Conservation (phyloP, 2,888 invertebrate species). For the Hypomecis atomaria region DNA sequence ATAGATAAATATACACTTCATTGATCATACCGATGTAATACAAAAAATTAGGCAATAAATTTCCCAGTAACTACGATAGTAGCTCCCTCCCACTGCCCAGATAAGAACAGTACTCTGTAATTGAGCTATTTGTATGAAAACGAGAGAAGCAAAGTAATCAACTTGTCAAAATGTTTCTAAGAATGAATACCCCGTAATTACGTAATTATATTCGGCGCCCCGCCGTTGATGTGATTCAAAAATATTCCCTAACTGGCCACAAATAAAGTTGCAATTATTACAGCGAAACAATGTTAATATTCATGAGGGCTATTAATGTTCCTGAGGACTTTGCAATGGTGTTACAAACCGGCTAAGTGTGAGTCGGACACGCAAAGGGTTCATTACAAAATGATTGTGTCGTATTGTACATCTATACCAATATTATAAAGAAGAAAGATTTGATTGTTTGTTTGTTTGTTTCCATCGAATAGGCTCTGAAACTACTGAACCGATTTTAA, state of each 20-base stretch:
- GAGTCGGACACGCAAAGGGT: too few relatives aligned
- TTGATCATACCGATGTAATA: too few relatives aligned
- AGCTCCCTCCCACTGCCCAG: not conserved
- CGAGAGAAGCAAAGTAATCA: not conserved
- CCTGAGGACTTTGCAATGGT: not conserved
- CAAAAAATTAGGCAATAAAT: not conserved
- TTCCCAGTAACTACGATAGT: not conserved
- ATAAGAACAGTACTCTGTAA: not conserved
- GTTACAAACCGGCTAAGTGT: too few relatives aligned
- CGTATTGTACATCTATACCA: too few relatives aligned
- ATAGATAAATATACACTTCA: too few relatives aligned
- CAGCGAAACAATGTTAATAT: constrained; percentile 11
- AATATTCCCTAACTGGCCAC: constrained; percentile 10
- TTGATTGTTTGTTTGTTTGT: too few relatives aligned
- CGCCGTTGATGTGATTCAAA: not conserved
- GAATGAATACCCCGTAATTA: constrained; percentile 1
- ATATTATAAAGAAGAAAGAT: too few relatives aligned
- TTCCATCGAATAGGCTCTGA: too few relatives aligned
- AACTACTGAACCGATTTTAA: too few relatives aligned
- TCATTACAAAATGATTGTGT: too few relatives aligned
- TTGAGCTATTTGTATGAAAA: constrained; percentile 2
- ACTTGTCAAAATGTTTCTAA: constrained; percentile 2
- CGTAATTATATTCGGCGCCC: not conserved
- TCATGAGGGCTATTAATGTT: not conserved
- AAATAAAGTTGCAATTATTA: constrained; percentile 13